phyloP scores from a whole-genome alignment of 2,113 vertebrate genomes.

The Saccopteryx leptura region DNA sequence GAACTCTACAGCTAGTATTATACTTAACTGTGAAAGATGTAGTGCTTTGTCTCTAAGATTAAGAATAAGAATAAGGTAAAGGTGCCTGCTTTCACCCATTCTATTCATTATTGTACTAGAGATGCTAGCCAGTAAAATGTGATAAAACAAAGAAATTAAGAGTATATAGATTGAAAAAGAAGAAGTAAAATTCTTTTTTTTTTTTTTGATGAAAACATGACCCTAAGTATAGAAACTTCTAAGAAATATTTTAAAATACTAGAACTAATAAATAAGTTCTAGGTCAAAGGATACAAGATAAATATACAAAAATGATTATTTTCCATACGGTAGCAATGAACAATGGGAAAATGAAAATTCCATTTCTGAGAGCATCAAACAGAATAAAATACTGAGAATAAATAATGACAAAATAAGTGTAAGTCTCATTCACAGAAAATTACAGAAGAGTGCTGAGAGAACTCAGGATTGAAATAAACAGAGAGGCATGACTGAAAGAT shows the following conservation, averaged over 20 bases:
- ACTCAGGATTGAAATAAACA: not conserved
- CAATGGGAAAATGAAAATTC: not conserved
- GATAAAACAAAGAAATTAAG: not conserved
- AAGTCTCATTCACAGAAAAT: not conserved
- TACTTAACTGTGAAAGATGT: not conserved
- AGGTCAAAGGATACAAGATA: not conserved
- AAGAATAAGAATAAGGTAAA: not conserved
- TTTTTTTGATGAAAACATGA: constrained; percentile 5
- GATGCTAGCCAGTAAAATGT: not conserved
- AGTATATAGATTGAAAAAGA: not conserved
- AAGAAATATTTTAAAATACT: not conserved
- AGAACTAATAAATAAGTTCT: not conserved
- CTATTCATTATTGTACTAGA: not conserved
- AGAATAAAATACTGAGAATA: not conserved
- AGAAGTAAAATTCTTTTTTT: not conserved
- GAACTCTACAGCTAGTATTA: not conserved
- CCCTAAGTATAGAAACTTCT: not conserved
- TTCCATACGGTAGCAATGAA: not conserved
- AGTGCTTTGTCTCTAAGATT: not conserved
- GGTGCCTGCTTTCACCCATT: not conserved
- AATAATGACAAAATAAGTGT: not conserved
- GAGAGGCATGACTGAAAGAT: not conserved
- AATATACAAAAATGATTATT: not conserved
- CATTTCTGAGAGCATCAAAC: not conserved
- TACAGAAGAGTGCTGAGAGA: not conserved